Evolutionary conservation across 2,797 vertebrate genomes (phyloP).

Genomic region (Acrocephalus scirpaceus): DNA sequence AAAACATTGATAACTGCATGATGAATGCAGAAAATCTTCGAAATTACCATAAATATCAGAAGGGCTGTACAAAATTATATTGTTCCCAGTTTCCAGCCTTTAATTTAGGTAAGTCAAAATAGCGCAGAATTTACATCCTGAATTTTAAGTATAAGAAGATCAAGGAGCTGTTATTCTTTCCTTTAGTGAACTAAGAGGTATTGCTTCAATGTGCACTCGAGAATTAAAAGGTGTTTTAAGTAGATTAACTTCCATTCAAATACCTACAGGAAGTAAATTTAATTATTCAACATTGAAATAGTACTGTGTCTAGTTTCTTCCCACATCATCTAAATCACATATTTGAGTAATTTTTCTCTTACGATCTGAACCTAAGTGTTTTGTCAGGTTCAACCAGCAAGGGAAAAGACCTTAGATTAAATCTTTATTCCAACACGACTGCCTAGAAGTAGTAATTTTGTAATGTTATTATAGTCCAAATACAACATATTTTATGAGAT

Average conservation of each 20-base stretch:
- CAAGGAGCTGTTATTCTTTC: background rate
- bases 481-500: background rate
- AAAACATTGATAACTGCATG: background rate
- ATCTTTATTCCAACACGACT: background rate
- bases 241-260: background rate
- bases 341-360: background rate
- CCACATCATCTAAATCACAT: background rate
- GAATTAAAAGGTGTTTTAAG: background rate
- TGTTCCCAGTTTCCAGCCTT: background rate
- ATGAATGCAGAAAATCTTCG: background rate
- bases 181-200: background rate
- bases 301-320: background rate
- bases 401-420: background rate
- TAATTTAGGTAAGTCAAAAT: background rate
- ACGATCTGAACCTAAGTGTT: background rate
- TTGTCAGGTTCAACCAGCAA: background rate
- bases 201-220: background rate
- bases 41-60: background rate
- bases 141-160: background rate
- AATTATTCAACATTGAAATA: background rate
- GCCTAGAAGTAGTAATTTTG: background rate
- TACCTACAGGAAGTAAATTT: background rate
- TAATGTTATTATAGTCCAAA: background rate
- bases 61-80: background rate
- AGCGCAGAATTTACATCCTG: background rate